phyloP scores from a whole-genome alignment of 1,140 invertebrate genomes.

The Neodiprion virginianus region DNA sequence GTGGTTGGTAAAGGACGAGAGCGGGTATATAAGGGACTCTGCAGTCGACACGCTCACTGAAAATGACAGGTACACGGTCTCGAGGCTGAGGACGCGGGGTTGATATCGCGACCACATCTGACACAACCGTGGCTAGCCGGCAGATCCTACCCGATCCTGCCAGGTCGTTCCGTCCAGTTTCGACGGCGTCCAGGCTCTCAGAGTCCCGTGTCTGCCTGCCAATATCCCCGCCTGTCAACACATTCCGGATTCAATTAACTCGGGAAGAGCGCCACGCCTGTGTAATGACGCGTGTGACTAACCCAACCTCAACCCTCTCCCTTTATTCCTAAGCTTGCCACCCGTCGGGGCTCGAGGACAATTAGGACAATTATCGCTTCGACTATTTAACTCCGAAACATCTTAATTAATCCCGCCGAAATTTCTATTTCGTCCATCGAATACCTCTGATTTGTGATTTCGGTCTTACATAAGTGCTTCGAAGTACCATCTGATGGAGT shows the following conservation, averaged over 20 bases:
- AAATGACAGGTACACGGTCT: constrained; percentile 62
- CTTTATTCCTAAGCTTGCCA: no score
- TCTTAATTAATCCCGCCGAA: no score
- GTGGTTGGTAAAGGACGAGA: constrained; percentile 39
- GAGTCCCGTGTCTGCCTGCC: constrained; percentile 49
- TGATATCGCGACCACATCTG: constrained; percentile 59
- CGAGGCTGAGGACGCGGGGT: constrained; percentile 42
- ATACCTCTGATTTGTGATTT: no score
- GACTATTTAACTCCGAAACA: no score
- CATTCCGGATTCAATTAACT: constrained; percentile 62
- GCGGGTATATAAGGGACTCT: constrained; percentile 33
- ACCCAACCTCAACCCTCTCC: constrained; percentile 26
- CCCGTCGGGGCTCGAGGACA: no score
- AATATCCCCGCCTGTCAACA: constrained; percentile 61
- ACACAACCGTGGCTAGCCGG: constrained; percentile 54
- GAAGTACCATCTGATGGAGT: no score
- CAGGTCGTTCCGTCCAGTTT: background rate
- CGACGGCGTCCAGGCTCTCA: background rate
- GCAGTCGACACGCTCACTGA: constrained; percentile 58
- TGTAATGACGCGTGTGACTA: constrained; percentile 61
- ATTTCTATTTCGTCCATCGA: no score
- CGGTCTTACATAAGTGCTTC: no score
- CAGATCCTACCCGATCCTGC: constrained; percentile 27
- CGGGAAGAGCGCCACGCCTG: constrained; percentile 42
- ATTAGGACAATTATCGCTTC: no score